A percentile compares a stretch with the other conserved stretches of the same genome.
Conservation (phyloP, 2,797 vertebrate genomes). For the Rallus crepitans region DNA sequence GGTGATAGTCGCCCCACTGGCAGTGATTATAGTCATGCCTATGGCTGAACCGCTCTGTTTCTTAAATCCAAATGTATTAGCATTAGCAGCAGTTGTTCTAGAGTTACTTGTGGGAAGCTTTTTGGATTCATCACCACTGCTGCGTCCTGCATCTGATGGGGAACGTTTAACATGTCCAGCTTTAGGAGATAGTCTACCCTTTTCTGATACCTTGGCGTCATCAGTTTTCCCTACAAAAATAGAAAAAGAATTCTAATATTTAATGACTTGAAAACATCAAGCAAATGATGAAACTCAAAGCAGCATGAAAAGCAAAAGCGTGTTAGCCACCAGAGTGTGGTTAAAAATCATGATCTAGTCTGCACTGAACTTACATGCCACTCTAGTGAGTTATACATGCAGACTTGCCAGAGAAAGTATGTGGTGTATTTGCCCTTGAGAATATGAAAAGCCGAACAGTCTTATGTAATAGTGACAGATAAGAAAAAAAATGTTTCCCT, state of each 20-base stretch:
- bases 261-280: slow-evolving; percentile 63
- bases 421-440: slow-evolving; percentile 1
- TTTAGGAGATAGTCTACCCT: slow-evolving; percentile 90
- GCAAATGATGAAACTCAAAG: slow-evolving; percentile 70
- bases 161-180: slow-evolving; percentile 90
- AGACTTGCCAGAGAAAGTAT: slow-evolving; percentile 41
- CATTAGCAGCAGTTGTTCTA: slow-evolving; percentile 76
- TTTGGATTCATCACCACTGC: slow-evolving; percentile 92
- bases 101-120: slow-evolving; percentile 83
- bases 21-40: slow-evolving; percentile 90
- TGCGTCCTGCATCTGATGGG: slow-evolving; percentile 91
- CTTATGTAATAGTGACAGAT: slow-evolving; percentile 30
- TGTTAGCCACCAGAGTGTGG: slow-evolving; percentile 18
- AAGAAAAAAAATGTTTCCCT: background rate
- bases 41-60: slow-evolving; percentile 82
- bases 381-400: slow-evolving; percentile 36
- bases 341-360: slow-evolving; percentile 23
- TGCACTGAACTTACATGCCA: slow-evolving; percentile 31
- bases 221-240: slow-evolving; percentile 92
- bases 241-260: slow-evolving; percentile 70
- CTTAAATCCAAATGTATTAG: slow-evolving; percentile 88
- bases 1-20: slow-evolving; percentile 93
- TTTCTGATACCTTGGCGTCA: slow-evolving; percentile 96
- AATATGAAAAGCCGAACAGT: slow-evolving; percentile 47
- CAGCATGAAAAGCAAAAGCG: slow-evolving; percentile 69